Percentiles rank a stretch among this genome's conserved stretches.
Conservation (phyloP, 2,888 invertebrate species). For the Eretmocerus hayati region DNA sequence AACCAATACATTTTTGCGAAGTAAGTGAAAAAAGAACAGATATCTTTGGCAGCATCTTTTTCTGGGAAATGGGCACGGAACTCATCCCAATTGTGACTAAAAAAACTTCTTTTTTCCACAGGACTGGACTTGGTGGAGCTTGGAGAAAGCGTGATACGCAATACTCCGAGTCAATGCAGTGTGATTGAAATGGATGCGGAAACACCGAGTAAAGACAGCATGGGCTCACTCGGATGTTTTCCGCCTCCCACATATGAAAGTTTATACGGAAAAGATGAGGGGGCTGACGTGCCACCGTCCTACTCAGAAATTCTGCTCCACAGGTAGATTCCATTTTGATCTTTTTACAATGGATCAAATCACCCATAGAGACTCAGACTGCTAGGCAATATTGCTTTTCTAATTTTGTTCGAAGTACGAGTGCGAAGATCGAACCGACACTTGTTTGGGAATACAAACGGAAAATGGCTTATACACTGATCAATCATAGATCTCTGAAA, state of each 20-base stretch:
- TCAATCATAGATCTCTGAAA: too few species aligned
- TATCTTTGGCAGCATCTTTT: too few species aligned
- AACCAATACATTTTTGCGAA: neutral
- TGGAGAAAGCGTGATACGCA: constrained; percentile 49
- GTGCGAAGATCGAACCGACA: too few species aligned
- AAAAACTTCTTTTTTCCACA: constrained; percentile 13
- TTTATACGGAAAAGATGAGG: constrained; percentile 47
- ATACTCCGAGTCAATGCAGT: constrained; percentile 34
- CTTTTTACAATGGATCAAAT: too few species aligned
- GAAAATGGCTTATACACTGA: too few species aligned
- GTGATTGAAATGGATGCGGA: constrained; percentile 48
- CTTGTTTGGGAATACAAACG: too few species aligned
- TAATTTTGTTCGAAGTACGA: too few species aligned
- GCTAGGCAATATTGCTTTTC: too few species aligned
- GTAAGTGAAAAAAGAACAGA: neutral
- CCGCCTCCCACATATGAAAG: constrained; percentile 53
- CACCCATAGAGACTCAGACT: too few species aligned
- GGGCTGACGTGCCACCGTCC: constrained; percentile 39
- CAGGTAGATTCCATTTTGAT: too few species aligned
- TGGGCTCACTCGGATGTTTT: constrained; percentile 47
- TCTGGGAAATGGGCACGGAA: too few species aligned
- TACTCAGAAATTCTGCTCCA: constrained; percentile 41
- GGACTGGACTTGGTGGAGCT: constrained; percentile 52
- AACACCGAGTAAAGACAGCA: constrained; percentile 51
- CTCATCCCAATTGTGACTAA: neutral